Evolutionary conservation across 2,888 invertebrate species (phyloP), one percentile per base, ranked within the genome.

Genomic region (Carabus problematicus): DNA sequence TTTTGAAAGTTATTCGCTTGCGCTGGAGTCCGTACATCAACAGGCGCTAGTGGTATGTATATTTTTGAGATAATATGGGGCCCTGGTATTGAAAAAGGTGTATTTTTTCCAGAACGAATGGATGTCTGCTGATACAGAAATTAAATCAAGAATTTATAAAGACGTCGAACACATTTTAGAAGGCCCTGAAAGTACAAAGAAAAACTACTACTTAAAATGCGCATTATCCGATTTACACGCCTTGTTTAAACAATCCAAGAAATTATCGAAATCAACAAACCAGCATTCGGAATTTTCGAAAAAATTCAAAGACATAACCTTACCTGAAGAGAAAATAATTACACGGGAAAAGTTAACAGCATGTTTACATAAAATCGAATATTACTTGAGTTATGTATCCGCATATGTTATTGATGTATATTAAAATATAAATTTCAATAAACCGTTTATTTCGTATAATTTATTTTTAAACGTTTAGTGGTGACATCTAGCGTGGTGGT

Each of bases 301-400:
- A 74, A 87, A 85, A 74, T 88, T 88, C 70, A 84, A 85, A 0
- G 85, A 87, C 9, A 83, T 86, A 69, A 81, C 82, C 59, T 81
- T 79, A 42, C 82, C 84, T 11, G 79, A 85, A 71, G 78, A 84
- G 55, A 83, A 85, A 58, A 77, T 81, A n/a, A 76, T 89, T 72
- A 83, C 86, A 70, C 78, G 83, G 59, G 83, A 81, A 55, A 86
- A 85, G 78, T 75, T 90, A 7, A 85, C 85, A 72, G 83, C 84
- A 69, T 81, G 85, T 72, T 76, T 86, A 0, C 91, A 88, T 76
- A 93, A 92, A 82, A 76, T 92, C 1, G 89, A 91, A 77, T 93
- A 88, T 81, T 89, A 89, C 80, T 80, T 92, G 70, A 88, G 91
- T 0, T 92, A 84, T 84, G 79, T 87, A 29, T 29, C 29, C 29